Percentiles rank a stretch among this genome's conserved stretches.
These are phyloP conservation scores for Volucella inanis DNA, from an alignment of 2,888 invertebrate species.

Conservation along the genomic window DNA sequence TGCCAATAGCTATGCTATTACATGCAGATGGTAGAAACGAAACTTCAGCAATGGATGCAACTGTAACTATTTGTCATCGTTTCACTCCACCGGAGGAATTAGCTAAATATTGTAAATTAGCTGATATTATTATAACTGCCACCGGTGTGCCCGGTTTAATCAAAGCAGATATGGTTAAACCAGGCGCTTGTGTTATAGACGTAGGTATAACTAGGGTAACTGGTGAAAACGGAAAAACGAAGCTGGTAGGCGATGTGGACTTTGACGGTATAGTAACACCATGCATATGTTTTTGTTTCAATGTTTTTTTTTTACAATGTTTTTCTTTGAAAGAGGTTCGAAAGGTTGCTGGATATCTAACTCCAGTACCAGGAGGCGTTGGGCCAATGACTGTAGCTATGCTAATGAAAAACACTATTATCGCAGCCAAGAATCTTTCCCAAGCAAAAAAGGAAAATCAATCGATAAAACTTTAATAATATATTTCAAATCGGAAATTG, in stretches of 20 bases:
- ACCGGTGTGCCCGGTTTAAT: conserved; percentile 89
- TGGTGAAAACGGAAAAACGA: conserved; percentile 87
- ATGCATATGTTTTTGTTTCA: not conserved
- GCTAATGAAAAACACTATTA: conserved; percentile 94
- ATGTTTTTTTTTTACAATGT: conserved; percentile 51
- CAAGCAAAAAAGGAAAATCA: conserved; percentile 27
- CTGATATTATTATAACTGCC: conserved; percentile 83
- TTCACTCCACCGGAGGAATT: conserved; percentile 92
- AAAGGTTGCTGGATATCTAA: conserved; percentile 92
- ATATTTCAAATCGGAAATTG: conserved; percentile 1
- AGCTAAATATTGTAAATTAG: conserved; percentile 85
- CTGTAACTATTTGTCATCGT: conserved; percentile 94
- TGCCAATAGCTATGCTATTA: conserved; percentile 93
- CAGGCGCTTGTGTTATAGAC: conserved; percentile 94
- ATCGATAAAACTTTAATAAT: not conserved
- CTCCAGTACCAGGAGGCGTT: conserved; percentile 96
- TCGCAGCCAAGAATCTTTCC: conserved; percentile 86
- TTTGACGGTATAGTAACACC: conserved; percentile 86
- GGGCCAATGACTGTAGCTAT: conserved; percentile 97
- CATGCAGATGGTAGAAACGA: conserved; percentile 90
- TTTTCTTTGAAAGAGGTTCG: conserved; percentile 86
- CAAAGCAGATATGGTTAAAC: conserved; percentile 93
- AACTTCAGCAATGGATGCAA: conserved; percentile 91
- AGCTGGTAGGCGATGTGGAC: conserved; percentile 94
- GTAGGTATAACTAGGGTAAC: conserved; percentile 92